Evolutionary conservation across 2,797 vertebrate genomes (phyloP), one percentile per base, ranked within the genome.

Genomic region (Gallinago solitaria): DNA sequence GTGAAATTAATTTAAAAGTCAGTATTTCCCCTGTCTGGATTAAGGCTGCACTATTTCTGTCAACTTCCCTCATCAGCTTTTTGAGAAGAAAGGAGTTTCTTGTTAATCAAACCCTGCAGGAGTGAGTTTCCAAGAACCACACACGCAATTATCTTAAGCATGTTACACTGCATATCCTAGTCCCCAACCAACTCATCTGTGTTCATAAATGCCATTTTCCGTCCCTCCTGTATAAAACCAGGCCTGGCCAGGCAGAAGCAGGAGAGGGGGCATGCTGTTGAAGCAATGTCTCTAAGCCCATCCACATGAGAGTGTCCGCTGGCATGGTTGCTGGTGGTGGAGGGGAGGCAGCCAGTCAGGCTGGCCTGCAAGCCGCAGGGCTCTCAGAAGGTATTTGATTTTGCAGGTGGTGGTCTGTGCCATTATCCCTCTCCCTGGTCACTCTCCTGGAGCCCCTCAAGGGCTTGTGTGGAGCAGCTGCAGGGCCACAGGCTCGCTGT

Each of bases 91-190:
- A 67, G n/a, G 32, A n/a, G 6, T 43, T 83, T 47, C 68, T 78
- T 83, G 35, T 39, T 93, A 95, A 92, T 80, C 3, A 2, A 64
- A 89, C 63, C 75, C 75, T 74, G 5, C 2, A 92, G 90, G 77
- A 79, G n/a, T 54, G 53, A 65, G 54, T 83, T 94, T 79, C 53
- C 74, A 78, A 95, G 59, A 90, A 76, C 16, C 47, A 71, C 63
- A 84, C 32, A 57, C 0, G 2, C 65, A 81, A 57, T 78, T 90
- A 75, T 61, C 33, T 78, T 71, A 68, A 75, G 41, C 28, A n/a
- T 17, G 53, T 50, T 65, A 47, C 8, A 32, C n/a, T 80, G 39
- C 23, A 56, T 57, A 64, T 60, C 61, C 37, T 78, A 68, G 37
- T 30, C 33, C 32, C 17, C 17, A 63, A 69, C 8, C 43, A 91